Base-by-base conservation (phyloP, 2,797 vertebrate species). In the Siniperca obscura region DNA sequence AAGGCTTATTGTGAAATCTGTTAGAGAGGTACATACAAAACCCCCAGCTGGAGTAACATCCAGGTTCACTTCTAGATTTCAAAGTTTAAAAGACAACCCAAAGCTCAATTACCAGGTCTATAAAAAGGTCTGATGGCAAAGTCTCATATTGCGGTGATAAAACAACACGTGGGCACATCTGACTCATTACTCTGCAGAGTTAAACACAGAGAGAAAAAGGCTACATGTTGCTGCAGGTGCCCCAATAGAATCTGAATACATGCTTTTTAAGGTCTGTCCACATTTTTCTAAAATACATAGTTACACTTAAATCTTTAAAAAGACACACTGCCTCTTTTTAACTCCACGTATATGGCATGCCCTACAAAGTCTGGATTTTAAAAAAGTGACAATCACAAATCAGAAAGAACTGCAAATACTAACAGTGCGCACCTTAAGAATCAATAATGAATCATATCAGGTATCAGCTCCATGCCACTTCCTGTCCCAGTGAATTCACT, bases 81-180 rank as follows among this genome's bases (percentile, higher is more conserved):
- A 67, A 78, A 52, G 57, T 52, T 55, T 27, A 42, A 70, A 50
- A 48, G 19, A 80, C 38, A 70, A 48, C 52, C 14, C 10, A 46
- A 52, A 72, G n/a, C 67, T 72, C 62, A 84, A 34, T 80, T 50
- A 80, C 50, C 4, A 1, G 69, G 61, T 82, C 72, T 74, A 56
- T 79, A 62, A 81, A 50, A 85, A 30, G 30, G 7, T 50, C 17
- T 81, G 4, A 70, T 60, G 30, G 52, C 22, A 38, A 64, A 69
- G 56, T 34, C 19, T 21, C 2, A 21, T 19, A 22, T 25, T 48
- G 53, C 1, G 34, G 72, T 61, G 38, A 80, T 87, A 71, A 80
- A 80, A 85, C 82, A 84, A 68, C 76, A 74, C 78, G 70, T 66
- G 73, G 67, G 25, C 48, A 60, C 57, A 55, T 61, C 62, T 56